A percentile compares a stretch with the other conserved stretches of the same genome.
Evolutionary conservation across 2,797 vertebrate species (phyloP).

Genomic region (Heliangelus exortis): DNA sequence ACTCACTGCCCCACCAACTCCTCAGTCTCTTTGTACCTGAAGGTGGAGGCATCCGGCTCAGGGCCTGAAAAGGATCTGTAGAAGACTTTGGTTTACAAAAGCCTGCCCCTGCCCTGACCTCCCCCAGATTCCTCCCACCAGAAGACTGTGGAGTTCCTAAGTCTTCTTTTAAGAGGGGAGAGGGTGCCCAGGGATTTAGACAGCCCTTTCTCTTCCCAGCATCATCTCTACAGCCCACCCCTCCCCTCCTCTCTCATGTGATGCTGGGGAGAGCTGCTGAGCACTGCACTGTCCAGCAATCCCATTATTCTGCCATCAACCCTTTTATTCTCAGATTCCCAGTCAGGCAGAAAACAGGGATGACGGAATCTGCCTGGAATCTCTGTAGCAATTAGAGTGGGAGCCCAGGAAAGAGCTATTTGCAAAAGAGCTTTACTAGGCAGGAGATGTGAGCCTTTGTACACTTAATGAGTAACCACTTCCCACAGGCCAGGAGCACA

Average conservation of each 20-base stretch:
- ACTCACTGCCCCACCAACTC: neutral
- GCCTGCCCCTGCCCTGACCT: constrained; percentile 48
- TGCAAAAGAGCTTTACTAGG: constrained; percentile 20
- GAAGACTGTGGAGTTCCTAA: neutral
- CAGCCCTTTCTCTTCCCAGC: constrained; percentile 37
- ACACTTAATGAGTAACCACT: constrained; percentile 42
- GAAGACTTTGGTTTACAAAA: constrained; percentile 31
- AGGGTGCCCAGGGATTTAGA: neutral
- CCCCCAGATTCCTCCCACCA: neutral
- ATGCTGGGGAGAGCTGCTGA: constrained; percentile 72
- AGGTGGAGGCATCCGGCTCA: neutral
- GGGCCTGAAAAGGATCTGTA: constrained; percentile 1
- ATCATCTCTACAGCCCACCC: neutral
- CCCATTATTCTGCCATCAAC: constrained; percentile 79
- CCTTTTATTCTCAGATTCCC: constrained; percentile 77
- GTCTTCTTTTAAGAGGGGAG: constrained; percentile 41
- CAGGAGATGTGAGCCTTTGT: constrained; percentile 33
- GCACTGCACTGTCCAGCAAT: constrained; percentile 75
- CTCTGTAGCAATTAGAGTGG: constrained; percentile 68
- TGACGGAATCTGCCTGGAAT: constrained; percentile 74
- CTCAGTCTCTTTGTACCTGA: neutral
- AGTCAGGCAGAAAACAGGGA: constrained; percentile 84
- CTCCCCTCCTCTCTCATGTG: constrained; percentile 41
- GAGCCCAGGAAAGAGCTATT: constrained; percentile 45
- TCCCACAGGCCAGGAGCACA: neutral